Percentiles rank a stretch among this genome's conserved stretches.
Evolutionary conservation across 2,888 invertebrate genomes (phyloP).

Genomic region (Ectemnius continuus): DNA sequence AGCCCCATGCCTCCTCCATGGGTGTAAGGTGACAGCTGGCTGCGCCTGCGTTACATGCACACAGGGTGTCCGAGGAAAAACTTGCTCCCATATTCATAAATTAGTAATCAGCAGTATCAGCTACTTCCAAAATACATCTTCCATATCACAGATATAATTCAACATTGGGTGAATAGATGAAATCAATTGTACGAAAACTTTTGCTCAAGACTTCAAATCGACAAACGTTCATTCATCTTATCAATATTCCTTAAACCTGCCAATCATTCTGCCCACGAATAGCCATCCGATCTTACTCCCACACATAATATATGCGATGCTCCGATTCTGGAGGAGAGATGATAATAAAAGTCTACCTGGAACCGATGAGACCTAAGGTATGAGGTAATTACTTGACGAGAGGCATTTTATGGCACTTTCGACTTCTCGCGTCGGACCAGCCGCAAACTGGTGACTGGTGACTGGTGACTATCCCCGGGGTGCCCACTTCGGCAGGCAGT

Average conservation of each 20-base stretch:
- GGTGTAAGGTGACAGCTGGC: slow-evolving; percentile 78
- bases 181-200: too few relatives aligned
- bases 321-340: not conserved
- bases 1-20: slow-evolving; percentile 72
- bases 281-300: too few relatives aligned
- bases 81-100: slow-evolving; percentile 5
- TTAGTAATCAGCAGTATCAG: too few relatives aligned
- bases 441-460: not conserved
- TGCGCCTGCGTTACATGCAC: slow-evolving; percentile 72
- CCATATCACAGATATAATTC: too few relatives aligned
- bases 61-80: slow-evolving; percentile 59
- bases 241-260: too few relatives aligned
- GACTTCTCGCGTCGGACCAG: not conserved
- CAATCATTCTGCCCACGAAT: too few relatives aligned
- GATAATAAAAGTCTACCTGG: not conserved
- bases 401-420: not conserved
- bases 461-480: not conserved
- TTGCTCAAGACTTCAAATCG: too few relatives aligned
- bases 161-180: too few relatives aligned
- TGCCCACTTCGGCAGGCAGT: not conserved
- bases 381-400: not conserved
- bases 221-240: too few relatives aligned
- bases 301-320: not conserved
- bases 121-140: too few relatives aligned
- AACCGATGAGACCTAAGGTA: not conserved